Percentiles rank a stretch among this genome's conserved stretches.
Evolutionary conservation across 2,888 invertebrate species (phyloP).

Genomic region (Xanthia togata): DNA sequence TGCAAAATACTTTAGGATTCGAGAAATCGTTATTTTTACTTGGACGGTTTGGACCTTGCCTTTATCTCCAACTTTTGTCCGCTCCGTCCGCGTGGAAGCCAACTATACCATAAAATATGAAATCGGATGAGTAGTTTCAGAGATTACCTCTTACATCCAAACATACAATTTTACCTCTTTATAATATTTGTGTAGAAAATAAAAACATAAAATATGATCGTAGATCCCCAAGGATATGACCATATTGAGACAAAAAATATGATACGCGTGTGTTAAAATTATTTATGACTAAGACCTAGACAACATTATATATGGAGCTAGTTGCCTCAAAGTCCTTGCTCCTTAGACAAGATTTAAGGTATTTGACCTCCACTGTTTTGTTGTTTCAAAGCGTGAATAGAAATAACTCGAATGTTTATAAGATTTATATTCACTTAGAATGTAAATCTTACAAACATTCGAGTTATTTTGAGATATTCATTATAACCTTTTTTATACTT

Average conservation of each 20-base stretch:
- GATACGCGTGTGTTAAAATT: constrained; percentile 10
- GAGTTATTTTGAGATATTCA: neutral
- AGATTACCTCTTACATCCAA: neutral
- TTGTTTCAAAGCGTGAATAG: neutral
- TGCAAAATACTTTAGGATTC: no score
- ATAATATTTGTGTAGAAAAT: neutral
- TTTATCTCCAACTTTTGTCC: no score
- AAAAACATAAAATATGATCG: neutral
- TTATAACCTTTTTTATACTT: neutral
- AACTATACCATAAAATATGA: neutral
- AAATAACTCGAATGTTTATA: no score
- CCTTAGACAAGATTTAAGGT: constrained; percentile 5
- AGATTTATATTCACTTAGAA: no score
- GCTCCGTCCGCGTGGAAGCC: no score
- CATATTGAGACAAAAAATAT: constrained; percentile 1
- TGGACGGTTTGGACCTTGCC: no score
- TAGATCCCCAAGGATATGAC: constrained; percentile 17
- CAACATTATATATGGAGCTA: constrained; percentile 3
- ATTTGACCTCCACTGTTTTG: constrained; percentile 22
- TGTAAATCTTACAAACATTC: constrained; percentile 1
- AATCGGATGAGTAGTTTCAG: neutral
- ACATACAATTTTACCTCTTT: neutral
- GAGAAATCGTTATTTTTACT: no score
- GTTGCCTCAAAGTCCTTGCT: constrained; percentile 10
- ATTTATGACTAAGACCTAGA: constrained; percentile 12